phyloP scores from a whole-genome alignment of 2,113 vertebrate genomes.

The Chaetorhynchus papuensis region DNA sequence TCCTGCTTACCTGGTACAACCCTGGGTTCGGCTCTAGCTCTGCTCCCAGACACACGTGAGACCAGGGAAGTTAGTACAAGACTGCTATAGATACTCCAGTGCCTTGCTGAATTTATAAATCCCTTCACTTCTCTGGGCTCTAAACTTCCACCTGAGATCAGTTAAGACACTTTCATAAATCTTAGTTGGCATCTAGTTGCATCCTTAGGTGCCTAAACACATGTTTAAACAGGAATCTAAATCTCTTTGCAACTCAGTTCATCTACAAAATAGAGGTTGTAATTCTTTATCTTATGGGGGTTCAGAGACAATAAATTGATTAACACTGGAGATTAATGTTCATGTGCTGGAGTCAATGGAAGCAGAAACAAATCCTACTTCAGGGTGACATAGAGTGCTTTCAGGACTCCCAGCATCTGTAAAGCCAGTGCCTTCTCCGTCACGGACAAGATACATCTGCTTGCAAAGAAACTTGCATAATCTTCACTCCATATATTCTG shows the following conservation, averaged over 20 bases:
- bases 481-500: not conserved
- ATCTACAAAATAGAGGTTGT: not conserved
- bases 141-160: not conserved
- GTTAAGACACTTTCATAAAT: not conserved
- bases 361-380: slow-evolving; percentile 26
- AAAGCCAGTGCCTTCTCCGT: not conserved
- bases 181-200: not conserved
- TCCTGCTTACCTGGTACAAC: not conserved
- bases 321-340: not conserved
- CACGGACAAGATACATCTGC: not conserved
- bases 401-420: not conserved
- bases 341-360: not conserved
- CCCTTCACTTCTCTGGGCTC: not conserved
- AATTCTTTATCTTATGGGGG: not conserved
- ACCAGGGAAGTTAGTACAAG: accelerated
- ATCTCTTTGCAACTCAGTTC: not conserved
- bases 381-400: not conserved
- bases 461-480: not conserved
- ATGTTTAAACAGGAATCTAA: not conserved
- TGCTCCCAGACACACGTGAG: not conserved
- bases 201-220: not conserved
- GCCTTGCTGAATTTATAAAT: not conserved
- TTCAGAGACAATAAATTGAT: not conserved
- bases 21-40: not conserved
- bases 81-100: not conserved